Conservation (phyloP, 2,113 vertebrate species). For the Lipotes vexillifer region DNA sequence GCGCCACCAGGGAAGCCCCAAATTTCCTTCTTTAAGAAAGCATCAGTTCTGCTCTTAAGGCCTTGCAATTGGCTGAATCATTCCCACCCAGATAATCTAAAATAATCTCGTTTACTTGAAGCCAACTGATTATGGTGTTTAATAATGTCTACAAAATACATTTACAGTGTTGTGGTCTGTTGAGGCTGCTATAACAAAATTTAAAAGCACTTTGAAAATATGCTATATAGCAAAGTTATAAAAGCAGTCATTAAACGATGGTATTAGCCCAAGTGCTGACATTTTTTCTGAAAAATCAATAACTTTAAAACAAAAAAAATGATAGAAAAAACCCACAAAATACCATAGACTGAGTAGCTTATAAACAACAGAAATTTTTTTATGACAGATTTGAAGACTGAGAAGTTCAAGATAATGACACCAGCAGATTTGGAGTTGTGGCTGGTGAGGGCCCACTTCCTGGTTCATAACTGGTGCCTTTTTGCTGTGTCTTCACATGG, state of each 20-base stretch:
- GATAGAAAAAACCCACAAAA: neutral
- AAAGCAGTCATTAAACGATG: neutral
- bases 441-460: neutral
- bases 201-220: conserved; percentile 19
- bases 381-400: neutral
- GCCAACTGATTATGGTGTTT: neutral
- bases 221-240: neutral
- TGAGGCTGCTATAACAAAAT: neutral
- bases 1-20: no score
- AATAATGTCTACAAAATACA: neutral
- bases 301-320: neutral
- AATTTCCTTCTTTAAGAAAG: neutral
- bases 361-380: neutral
- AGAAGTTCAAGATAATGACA: neutral
- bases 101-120: neutral
- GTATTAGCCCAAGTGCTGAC: neutral
- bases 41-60: neutral
- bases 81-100: neutral
- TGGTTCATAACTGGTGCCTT: neutral
- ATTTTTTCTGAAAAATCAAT: neutral
- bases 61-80: neutral
- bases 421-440: neutral
- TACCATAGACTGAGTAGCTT: neutral
- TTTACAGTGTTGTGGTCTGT: neutral
- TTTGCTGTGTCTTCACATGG: neutral